These are phyloP conservation scores for Drosophila prosaltans DNA, from an alignment of 1,140 invertebrate species.

Conservation along the genomic window DNA sequence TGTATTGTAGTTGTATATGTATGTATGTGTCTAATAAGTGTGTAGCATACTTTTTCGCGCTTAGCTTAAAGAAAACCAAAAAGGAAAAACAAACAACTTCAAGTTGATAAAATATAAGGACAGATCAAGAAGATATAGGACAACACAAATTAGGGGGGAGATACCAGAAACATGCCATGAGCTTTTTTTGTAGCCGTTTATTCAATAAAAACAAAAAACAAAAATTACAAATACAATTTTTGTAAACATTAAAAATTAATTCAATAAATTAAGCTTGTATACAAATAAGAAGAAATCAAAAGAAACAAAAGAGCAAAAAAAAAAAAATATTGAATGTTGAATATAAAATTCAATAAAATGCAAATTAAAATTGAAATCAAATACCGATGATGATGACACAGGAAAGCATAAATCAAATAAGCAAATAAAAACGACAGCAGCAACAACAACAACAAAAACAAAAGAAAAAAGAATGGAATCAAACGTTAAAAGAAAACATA, in stretches of 20 bases:
- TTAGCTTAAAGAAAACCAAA: slow-evolving; percentile 42
- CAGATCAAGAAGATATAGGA: slow-evolving; percentile 13
- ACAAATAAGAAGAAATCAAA: slow-evolving; percentile 59
- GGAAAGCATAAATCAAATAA: slow-evolving; percentile 33
- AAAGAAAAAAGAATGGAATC: slow-evolving; percentile 25
- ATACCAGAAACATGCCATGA: slow-evolving; percentile 53
- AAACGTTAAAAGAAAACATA: slow-evolving; percentile 49
- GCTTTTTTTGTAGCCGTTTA: slow-evolving; percentile 65
- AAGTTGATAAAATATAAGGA: slow-evolving; percentile 29
- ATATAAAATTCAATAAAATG: slow-evolving; percentile 40
- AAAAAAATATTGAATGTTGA: slow-evolving; percentile 26
- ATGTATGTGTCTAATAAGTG: slow-evolving; percentile 42
- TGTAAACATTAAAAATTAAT: slow-evolving; percentile 51
- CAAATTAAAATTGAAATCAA: slow-evolving; percentile 57
- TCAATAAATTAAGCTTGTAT: slow-evolving; percentile 70
- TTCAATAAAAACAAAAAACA: slow-evolving; percentile 18
- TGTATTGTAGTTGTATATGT: slow-evolving; percentile 30
- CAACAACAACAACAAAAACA: slow-evolving; percentile 11
- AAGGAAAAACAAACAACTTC: slow-evolving; percentile 27
- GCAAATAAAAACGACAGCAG: slow-evolving; percentile 7
- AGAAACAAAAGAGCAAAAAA: slow-evolving; percentile 31
- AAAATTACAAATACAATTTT: slow-evolving; percentile 26
- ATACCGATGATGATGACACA: slow-evolving; percentile 33
- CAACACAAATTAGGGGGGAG: neutral
- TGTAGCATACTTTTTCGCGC: slow-evolving; percentile 62